These are phyloP conservation scores for Pyrgilauda ruficollis DNA, from an alignment of 2,113 vertebrate species.

Conservation along the genomic window DNA sequence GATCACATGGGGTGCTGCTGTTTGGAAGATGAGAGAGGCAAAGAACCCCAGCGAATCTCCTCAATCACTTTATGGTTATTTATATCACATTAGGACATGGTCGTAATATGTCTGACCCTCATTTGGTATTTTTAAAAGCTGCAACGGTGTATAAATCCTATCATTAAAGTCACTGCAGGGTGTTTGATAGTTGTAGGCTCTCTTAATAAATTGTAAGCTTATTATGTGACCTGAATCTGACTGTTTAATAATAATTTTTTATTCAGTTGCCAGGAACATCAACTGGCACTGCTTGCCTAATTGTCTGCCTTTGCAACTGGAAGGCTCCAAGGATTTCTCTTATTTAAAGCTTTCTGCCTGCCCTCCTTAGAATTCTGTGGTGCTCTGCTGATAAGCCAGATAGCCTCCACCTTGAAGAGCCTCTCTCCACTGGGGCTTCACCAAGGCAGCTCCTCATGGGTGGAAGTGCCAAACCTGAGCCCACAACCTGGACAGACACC, in stretches of 20 bases:
- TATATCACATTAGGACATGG: background rate
- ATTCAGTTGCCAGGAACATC: background rate
- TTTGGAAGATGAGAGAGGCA: background rate
- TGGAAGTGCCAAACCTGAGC: background rate
- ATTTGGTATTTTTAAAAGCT: background rate
- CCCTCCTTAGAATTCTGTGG: background rate
- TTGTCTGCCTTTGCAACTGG: background rate
- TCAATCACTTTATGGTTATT: background rate
- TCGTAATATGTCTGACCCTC: background rate
- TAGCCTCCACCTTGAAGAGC: background rate
- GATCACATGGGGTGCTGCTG: background rate
- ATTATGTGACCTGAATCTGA: background rate
- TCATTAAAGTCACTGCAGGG: background rate
- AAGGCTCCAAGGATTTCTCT: background rate
- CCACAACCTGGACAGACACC: background rate
- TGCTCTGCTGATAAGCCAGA: background rate
- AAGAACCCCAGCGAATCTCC: background rate
- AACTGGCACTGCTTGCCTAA: background rate
- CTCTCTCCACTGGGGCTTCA: background rate
- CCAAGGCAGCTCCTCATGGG: background rate
- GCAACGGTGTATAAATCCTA: background rate
- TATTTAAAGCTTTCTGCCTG: background rate
- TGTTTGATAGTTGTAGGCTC: background rate
- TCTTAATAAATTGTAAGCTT: background rate
- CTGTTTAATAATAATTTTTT: background rate